Percentiles rank a stretch among this genome's conserved stretches.
Conservation (phyloP, 2,113 vertebrate species). For the Pontoporia blainvillei region DNA sequence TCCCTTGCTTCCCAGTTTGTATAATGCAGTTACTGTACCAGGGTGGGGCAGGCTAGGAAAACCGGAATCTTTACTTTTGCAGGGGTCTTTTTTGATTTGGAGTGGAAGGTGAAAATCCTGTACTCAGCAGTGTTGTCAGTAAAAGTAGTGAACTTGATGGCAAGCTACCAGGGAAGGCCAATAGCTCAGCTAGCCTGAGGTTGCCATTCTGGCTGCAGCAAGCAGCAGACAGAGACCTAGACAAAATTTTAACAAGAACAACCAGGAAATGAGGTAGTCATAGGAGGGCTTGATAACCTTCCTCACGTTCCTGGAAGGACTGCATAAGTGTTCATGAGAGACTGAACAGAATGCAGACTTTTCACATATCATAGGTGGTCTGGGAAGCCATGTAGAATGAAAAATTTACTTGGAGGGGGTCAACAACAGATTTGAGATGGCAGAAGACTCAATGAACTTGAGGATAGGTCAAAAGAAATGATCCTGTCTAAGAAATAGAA, state of each 20-base stretch:
- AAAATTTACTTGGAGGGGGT: background rate
- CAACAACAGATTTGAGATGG: background rate
- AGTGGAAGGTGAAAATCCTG: background rate
- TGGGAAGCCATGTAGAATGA: background rate
- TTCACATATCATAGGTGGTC: background rate
- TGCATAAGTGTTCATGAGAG: background rate
- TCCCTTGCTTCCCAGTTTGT: background rate
- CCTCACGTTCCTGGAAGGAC: background rate
- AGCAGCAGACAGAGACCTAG: background rate
- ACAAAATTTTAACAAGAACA: background rate
- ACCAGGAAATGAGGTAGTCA: background rate
- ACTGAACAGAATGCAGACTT: background rate
- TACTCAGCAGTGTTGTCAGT: background rate
- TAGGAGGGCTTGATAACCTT: background rate
- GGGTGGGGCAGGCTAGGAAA: background rate
- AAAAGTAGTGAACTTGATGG: background rate
- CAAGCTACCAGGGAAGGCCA: background rate
- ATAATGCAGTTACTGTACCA: background rate
- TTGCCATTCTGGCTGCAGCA: background rate
- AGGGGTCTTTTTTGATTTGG: background rate
- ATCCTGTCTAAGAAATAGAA: background rate
- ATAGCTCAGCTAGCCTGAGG: background rate
- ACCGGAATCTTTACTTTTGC: background rate
- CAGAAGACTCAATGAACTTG: background rate
- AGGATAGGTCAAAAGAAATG: background rate